Conservation (phyloP, 2,797 vertebrate genomes). For the Enteromius radiatus region DNA sequence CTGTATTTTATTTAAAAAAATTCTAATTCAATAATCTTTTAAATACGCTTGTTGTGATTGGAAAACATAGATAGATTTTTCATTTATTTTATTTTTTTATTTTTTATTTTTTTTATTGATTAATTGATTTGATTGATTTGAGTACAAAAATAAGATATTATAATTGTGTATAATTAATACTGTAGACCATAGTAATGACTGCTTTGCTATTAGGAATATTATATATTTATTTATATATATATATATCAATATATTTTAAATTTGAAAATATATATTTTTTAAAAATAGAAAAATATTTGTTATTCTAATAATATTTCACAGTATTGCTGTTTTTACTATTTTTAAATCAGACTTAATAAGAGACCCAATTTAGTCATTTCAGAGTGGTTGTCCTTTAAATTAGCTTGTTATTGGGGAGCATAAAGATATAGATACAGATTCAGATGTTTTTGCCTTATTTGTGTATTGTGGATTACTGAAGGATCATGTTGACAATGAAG, state of each 20-base stretch:
- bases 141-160: background rate
- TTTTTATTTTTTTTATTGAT: too few species aligned
- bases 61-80: background rate
- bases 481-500: background rate
- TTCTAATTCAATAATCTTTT: background rate
- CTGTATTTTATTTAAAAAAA: background rate
- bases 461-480: too few species aligned
- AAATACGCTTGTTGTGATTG: background rate
- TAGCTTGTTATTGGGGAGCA: background rate
- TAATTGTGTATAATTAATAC: background rate
- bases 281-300: background rate
- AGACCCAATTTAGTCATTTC: background rate
- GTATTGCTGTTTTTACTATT: background rate
- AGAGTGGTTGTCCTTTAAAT: constrained; percentile 4
- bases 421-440: background rate
- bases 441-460: background rate
- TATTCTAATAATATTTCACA: background rate
- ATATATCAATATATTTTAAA: too few species aligned
- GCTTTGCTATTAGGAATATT: background rate
- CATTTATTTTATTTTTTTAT: too few species aligned
- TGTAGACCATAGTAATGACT: background rate
- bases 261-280: background rate
- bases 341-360: background rate
- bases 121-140: background rate
- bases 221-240: too few species aligned